Base-by-base conservation (phyloP, 2,888 invertebrate genomes). In the Epistrophella euchroma region DNA sequence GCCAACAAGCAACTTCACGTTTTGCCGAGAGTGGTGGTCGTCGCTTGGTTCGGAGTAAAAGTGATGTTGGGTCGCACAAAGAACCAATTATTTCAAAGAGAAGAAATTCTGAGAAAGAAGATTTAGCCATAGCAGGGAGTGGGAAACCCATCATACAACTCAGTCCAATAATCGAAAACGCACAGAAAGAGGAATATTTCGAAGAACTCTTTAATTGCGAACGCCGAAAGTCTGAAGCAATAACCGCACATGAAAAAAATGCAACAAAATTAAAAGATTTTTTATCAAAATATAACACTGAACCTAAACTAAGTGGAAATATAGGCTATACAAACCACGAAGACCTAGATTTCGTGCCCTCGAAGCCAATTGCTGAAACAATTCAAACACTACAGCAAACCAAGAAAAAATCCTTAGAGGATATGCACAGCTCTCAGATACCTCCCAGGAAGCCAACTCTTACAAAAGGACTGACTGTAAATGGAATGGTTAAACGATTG, bases 81-180 rank as follows among this genome's bases (percentile, higher is more conserved):
- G 90, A 88, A 17, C 88, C 89, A 60, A 88, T 82, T 60, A 72
- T 66, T n/a, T 50, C 89, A 47, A 90, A 88, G 66, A 90, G 89
- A 58, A 78, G 83, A 76, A 93, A 91, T 93, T 94, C 94, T 88
- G 95, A 95, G 89, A 94, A 94, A 88, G 94, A 93, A 88, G 93
- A 93, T 2, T 91, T 93, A 25, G 19, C 17, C 9, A 25, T 22
- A 4, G 25, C 37, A 11, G 78, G 66, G 0, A 66, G 52, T 15
- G 71, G 56, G 7, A 87, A 87, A 45, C 95, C 96, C 90, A 93
- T 95, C 90, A 93, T 95, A 77, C 96, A 96, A 90, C 91, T 97
- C 22, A 96, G 96, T 10, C 97, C 97, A 0, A 97, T 97, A 68
- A 96, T 96, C 88, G 97, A 97, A 92, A 95, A 95, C 86, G 94